A percentile compares a stretch with the other conserved stretches of the same genome.
Evolutionary conservation across 2,888 invertebrate species (phyloP).

Genomic region (Neuroscelio doddi): DNA sequence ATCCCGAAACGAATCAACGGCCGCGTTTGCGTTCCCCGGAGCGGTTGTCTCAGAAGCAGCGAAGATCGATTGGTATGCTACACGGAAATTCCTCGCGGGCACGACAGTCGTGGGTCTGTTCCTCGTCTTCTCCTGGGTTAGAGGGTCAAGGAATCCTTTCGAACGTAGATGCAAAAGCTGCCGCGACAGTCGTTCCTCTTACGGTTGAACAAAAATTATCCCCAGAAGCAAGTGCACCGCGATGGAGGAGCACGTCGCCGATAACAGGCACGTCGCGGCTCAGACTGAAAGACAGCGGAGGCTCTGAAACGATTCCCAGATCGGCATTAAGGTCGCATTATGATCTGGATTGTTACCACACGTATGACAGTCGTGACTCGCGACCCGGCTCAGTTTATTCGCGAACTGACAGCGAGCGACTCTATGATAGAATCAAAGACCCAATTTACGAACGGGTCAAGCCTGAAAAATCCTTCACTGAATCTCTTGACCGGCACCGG

Average conservation of each 20-base stretch:
- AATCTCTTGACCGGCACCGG: slow-evolving; percentile 56
- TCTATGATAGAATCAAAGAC: slow-evolving; percentile 67
- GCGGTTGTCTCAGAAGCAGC: slow-evolving; percentile 72
- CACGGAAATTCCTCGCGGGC: slow-evolving; percentile 59
- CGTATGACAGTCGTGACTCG: slow-evolving; percentile 58
- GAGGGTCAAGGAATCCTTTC: slow-evolving; percentile 47
- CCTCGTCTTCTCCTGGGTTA: slow-evolving; percentile 51
- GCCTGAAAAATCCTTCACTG: slow-evolving; percentile 57
- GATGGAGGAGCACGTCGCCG: no score
- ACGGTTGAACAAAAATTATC: background rate
- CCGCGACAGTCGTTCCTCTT: no score
- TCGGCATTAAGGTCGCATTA: slow-evolving; percentile 25
- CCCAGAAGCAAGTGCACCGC: background rate
- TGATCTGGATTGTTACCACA: slow-evolving; percentile 52
- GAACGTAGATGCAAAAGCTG: no score
- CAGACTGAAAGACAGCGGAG: slow-evolving; percentile 3
- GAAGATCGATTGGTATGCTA: slow-evolving; percentile 73
- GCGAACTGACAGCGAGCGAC: slow-evolving; percentile 67
- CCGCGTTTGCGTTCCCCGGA: slow-evolving; percentile 72
- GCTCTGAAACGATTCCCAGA: slow-evolving; percentile 3
- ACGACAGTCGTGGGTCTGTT: slow-evolving; percentile 72
- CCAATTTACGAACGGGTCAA: slow-evolving; percentile 68
- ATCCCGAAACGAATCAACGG: slow-evolving; percentile 88
- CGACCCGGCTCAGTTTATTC: slow-evolving; percentile 73
- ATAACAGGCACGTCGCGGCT: no score